Conservation (phyloP, 2,113 vertebrate genomes). For the Spermophilus dauricus region DNA sequence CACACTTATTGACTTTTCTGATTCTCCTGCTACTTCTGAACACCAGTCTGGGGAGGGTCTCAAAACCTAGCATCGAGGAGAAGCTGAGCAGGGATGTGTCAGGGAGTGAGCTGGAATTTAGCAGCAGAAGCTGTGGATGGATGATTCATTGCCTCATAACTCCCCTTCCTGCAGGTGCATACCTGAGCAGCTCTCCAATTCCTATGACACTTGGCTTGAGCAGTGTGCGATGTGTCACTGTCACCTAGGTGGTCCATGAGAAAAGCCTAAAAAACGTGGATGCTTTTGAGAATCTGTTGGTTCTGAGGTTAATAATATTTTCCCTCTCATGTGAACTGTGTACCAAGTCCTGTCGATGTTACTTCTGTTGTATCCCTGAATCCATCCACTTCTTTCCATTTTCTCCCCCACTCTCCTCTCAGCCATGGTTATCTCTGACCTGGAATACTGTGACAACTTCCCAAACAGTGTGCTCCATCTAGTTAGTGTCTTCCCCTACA, state of each 20-base stretch:
- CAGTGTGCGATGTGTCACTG: not conserved
- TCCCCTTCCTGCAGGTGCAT: not conserved
- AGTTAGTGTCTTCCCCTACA: not conserved
- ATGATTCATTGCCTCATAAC: not conserved
- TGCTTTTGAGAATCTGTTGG: not conserved
- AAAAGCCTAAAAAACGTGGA: not conserved
- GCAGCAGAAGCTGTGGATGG: not conserved
- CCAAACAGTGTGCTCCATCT: not conserved
- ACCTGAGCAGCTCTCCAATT: not conserved
- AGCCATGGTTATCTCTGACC: not conserved
- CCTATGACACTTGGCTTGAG: not conserved
- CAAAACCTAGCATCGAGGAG: not conserved
- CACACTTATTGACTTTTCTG: not conserved
- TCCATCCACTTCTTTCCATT: not conserved
- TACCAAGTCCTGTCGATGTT: not conserved
- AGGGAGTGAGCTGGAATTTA: not conserved
- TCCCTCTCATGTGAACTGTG: not conserved
- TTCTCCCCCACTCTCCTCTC: not conserved
- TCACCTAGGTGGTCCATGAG: not conserved
- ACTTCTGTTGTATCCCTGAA: not conserved
- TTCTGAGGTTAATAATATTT: not conserved
- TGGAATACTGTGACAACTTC: not conserved
- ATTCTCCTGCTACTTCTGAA: not conserved
- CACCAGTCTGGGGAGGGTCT: not conserved
- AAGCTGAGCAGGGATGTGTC: not conserved